A percentile compares a stretch with the other conserved stretches of the same genome.
Conservation (phyloP, 2,888 invertebrate genomes). For the Brassicogethes aeneus region DNA sequence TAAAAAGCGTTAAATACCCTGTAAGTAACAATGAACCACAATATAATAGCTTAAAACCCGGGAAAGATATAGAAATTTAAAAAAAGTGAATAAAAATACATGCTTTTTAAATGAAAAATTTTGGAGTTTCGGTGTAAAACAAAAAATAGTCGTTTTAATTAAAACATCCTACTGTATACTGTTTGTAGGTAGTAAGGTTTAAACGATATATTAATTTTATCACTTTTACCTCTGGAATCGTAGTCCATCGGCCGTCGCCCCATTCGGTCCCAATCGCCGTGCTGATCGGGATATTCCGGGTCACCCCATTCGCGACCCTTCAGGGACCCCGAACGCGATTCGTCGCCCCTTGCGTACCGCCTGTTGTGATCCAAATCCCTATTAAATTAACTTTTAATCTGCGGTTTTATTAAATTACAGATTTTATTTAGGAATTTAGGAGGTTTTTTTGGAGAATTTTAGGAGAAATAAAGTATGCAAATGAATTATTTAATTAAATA, state of each 20-base stretch:
- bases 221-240: not conserved
- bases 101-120: too few relatives aligned
- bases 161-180: too few relatives aligned
- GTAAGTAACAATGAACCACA: too few relatives aligned
- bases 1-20: too few relatives aligned
- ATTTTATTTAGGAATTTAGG: not conserved
- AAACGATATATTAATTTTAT: too few relatives aligned
- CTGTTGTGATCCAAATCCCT: slow-evolving; percentile 31
- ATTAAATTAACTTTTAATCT: not conserved
- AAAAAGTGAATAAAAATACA: too few relatives aligned
- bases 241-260: slow-evolving; percentile 34
- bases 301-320: slow-evolving; percentile 37
- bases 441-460: not conserved
- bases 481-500: too few relatives aligned
- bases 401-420: not conserved
- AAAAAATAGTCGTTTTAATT: too few relatives aligned
- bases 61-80: too few relatives aligned
- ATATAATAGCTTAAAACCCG: too few relatives aligned
- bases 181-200: too few relatives aligned
- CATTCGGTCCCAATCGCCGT: slow-evolving; percentile 32
- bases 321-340: slow-evolving; percentile 22
- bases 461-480: not conserved
- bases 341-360: slow-evolving; percentile 20
- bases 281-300: slow-evolving; percentile 38
- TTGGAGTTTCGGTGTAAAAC: too few relatives aligned